Evolutionary conservation across 1,140 invertebrate genomes (phyloP).

Genomic region (Macrobrachium rosenbergii): DNA sequence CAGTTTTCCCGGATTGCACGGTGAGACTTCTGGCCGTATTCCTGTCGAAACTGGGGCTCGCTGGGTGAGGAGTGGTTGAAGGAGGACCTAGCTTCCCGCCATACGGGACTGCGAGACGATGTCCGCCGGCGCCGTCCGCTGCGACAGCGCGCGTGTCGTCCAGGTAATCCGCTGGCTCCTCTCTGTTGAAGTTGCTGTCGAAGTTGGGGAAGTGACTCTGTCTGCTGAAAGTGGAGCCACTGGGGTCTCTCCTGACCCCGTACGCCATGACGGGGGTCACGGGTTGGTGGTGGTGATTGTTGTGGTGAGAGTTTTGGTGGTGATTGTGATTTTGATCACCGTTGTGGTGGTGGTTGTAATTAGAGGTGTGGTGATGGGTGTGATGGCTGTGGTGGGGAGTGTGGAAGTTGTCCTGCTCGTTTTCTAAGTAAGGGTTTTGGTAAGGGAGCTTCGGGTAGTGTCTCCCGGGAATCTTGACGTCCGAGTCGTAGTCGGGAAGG

Average conservation of each 20-base stretch:
- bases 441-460: constrained; percentile 51
- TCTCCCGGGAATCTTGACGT: constrained; percentile 39
- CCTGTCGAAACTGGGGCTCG: constrained; percentile 41
- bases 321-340: too few relatives aligned
- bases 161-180: not conserved
- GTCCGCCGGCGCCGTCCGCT: not conserved
- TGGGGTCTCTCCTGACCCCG: not conserved
- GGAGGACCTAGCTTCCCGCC: too few relatives aligned
- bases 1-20: constrained; percentile 49
- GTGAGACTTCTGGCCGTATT: constrained; percentile 34
- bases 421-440: not conserved
- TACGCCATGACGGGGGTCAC: not conserved
- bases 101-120: too few relatives aligned
- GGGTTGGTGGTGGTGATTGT: not conserved
- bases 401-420: not conserved
- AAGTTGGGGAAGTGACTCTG: constrained; percentile 1
- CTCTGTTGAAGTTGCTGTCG: constrained; percentile 1
- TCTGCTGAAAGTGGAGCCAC: not conserved
- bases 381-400: not conserved
- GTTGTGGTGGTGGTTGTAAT: not conserved
- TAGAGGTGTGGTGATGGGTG: not conserved
- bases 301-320: not conserved
- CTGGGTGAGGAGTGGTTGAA: not conserved
- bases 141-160: not conserved
- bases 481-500: constrained; percentile 31